phyloP scores from a whole-genome alignment of 1,140 invertebrate species.

The Psilanteris sp. region DNA sequence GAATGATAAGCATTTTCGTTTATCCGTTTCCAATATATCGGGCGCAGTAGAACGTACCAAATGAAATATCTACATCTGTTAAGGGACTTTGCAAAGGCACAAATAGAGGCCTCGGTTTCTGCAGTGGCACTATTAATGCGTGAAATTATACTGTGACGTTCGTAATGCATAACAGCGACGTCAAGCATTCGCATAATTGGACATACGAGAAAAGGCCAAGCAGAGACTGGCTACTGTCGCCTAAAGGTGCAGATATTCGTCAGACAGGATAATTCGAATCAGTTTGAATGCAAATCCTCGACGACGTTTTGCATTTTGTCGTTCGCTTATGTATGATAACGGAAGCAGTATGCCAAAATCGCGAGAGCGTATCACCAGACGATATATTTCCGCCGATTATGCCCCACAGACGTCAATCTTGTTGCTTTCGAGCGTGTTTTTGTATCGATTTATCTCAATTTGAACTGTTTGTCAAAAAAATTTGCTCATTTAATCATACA shows the following conservation, averaged over 20 bases:
- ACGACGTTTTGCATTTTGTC: constrained; percentile 65
- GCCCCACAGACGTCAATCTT: constrained; percentile 53
- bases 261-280: constrained; percentile 48
- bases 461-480: not conserved
- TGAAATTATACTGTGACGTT: constrained; percentile 59
- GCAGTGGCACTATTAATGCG: constrained; percentile 41
- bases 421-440: constrained; percentile 36
- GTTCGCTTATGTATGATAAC: constrained; percentile 63
- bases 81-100: constrained; percentile 39
- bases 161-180: constrained; percentile 49
- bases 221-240: constrained; percentile 6
- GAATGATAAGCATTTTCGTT: constrained; percentile 61
- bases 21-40: constrained; percentile 57
- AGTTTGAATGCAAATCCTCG: constrained; percentile 61
- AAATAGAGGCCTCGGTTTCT: constrained; percentile 36
- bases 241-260: constrained; percentile 37
- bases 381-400: constrained; percentile 56
- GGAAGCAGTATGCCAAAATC: constrained; percentile 30
- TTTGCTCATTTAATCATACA: too few relatives aligned
- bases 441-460: constrained; percentile 34
- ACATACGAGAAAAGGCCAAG: constrained; percentile 32
- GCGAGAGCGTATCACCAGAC: constrained; percentile 35
- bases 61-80: constrained; percentile 61
- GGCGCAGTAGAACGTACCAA: constrained; percentile 8
- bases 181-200: constrained; percentile 59